Evolutionary conservation across 2,888 invertebrate genomes (phyloP).

Genomic region (Apomyelois bistriatella): DNA sequence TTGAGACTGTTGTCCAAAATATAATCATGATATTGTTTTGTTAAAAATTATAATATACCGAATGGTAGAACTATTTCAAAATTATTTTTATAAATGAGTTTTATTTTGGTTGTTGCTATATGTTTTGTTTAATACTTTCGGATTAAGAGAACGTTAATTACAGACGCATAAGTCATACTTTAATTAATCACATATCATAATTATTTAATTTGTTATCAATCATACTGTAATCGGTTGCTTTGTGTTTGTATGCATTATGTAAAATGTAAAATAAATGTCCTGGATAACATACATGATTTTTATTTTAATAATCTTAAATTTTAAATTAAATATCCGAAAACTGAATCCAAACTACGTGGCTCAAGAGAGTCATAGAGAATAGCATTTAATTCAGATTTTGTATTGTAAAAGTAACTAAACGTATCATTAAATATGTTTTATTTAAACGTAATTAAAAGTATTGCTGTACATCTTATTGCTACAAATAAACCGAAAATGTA

Average conservation of each 20-base stretch:
- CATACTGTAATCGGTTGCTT: conserved; percentile 71
- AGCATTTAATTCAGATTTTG: too few species aligned
- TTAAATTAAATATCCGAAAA: too few species aligned
- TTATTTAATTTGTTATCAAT: conserved; percentile 72
- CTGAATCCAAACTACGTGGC: too few species aligned
- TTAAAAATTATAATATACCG: conserved; percentile 55
- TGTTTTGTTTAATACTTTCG: conserved; percentile 43
- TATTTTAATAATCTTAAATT: conserved; percentile 9
- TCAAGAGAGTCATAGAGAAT: too few species aligned
- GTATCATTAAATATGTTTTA: not conserved
- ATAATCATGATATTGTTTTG: conserved; percentile 56
- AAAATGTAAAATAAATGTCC: conserved; percentile 61
- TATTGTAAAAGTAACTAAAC: too few species aligned
- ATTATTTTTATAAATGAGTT: conserved; percentile 63
- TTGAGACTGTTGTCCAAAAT: conserved; percentile 76
- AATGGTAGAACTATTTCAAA: conserved; percentile 54
- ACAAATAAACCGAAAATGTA: conserved; percentile 15
- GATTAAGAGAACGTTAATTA: conserved; percentile 42
- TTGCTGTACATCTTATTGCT: not conserved
- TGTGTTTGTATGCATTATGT: conserved; percentile 57
- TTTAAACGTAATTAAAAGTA: not conserved
- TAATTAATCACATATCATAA: conserved; percentile 72
- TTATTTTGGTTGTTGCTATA: conserved; percentile 65
- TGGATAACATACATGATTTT: conserved; percentile 27
- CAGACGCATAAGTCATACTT: conserved; percentile 63